Evolutionary conservation across 1,140 invertebrate species (phyloP).

Genomic region (Drosophila miranda): DNA sequence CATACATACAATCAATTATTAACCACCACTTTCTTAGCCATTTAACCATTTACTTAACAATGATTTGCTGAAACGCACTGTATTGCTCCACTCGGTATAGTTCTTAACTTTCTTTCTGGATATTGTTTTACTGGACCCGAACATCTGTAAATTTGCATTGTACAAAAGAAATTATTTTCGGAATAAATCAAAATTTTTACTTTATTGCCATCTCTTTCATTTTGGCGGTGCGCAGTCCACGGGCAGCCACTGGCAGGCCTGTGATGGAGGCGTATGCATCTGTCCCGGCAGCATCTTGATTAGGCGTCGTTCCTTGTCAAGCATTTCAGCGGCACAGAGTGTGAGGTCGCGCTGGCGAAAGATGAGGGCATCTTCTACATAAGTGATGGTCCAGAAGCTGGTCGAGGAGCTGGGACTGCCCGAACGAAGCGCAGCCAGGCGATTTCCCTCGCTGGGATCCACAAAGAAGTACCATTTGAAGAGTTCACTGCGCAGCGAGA

Average conservation of each 20-base stretch:
- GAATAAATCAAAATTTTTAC: conserved; percentile 4
- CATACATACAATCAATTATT: no score
- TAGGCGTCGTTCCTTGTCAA: conserved; percentile 18
- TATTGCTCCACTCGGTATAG: no score
- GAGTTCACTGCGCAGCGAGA: conserved; percentile 28
- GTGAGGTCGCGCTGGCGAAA: conserved; percentile 35
- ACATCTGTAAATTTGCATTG: conserved; percentile 13
- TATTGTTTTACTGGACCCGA: neutral
- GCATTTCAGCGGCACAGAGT: conserved; percentile 22
- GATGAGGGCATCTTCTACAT: conserved; percentile 6
- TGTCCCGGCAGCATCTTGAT: conserved; percentile 38
- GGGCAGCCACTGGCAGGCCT: conserved; percentile 34
- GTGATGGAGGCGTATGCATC: conserved; percentile 14
- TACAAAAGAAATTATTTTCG: conserved; percentile 10
- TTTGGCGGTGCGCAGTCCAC: neutral
- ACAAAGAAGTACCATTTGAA: conserved; percentile 39
- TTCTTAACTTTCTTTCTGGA: no score
- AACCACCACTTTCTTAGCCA: no score
- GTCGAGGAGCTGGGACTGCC: conserved; percentile 41
- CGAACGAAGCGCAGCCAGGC: conserved; percentile 31
- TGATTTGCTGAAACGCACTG: no score
- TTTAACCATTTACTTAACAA: no score
- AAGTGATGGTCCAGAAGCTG: conserved; percentile 29
- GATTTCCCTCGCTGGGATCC: conserved; percentile 35
- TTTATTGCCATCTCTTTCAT: neutral